Conservation (phyloP, 1,140 invertebrate genomes). For the Caenorhabditis brenneri region DNA sequence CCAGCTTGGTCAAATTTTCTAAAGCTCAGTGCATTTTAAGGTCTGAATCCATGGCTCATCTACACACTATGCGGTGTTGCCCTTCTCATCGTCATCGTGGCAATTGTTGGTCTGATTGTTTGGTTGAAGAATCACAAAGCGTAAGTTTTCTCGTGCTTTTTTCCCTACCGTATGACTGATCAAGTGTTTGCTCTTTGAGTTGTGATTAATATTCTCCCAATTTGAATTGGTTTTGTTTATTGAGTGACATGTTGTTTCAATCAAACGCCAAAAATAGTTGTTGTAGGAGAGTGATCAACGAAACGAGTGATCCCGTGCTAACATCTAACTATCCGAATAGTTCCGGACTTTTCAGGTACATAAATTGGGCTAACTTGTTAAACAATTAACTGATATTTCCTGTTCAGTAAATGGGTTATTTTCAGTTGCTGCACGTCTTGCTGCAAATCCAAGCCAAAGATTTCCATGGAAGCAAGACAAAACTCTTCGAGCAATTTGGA, state of each 20-base stretch:
- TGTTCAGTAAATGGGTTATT: no score
- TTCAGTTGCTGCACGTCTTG: neutral
- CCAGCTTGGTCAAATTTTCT: neutral
- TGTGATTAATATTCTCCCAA: no score
- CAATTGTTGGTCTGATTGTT: neutral
- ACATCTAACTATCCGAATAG: neutral
- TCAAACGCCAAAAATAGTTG: no score
- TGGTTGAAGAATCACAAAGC: neutral
- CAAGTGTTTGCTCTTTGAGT: no score
- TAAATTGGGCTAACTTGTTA: neutral
- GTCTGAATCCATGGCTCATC: neutral
- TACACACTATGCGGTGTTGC: neutral
- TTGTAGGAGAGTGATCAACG: conserved; percentile 5
- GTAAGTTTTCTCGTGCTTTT: no score
- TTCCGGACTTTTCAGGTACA: neutral
- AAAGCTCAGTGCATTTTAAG: neutral
- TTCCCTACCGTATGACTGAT: no score
- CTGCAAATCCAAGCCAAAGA: neutral
- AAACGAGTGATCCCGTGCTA: neutral
- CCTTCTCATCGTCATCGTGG: neutral
- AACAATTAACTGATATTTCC: no score
- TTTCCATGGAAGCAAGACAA: neutral
- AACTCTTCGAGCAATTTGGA: conserved; percentile 30
- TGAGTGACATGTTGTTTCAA: no score
- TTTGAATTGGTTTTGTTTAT: no score